phyloP scores from a whole-genome alignment of 2,113 vertebrate species.

The human region DNA sequence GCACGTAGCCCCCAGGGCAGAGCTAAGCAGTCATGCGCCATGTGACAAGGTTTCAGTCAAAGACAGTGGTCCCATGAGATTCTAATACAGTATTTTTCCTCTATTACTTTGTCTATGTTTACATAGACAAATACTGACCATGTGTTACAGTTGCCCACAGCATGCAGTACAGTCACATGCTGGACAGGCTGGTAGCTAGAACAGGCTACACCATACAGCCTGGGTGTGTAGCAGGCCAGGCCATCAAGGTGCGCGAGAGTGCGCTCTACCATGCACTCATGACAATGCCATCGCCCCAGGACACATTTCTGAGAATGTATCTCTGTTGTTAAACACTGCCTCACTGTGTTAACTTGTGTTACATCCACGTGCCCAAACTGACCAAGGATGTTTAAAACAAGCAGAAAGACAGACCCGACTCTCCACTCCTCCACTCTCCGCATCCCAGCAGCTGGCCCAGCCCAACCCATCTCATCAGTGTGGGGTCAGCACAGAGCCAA shows the following conservation, averaged over 20 bases:
- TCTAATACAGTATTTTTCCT: background rate
- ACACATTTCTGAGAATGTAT: background rate
- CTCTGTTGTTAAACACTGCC: background rate
- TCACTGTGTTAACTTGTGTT: background rate
- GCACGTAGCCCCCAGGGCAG: rapidly evolving
- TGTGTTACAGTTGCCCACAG: background rate
- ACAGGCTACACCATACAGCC: background rate
- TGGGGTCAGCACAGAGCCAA: rapidly evolving
- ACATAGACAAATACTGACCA: background rate
- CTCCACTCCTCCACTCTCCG: rapidly evolving
- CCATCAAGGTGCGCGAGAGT: background rate
- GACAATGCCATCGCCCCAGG: background rate
- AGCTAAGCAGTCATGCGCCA: background rate
- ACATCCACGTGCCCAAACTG: background rate
- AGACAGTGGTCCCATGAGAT: background rate
- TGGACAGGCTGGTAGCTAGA: background rate
- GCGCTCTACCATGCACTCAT: background rate
- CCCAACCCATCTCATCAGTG: rapidly evolving
- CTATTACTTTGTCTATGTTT: background rate
- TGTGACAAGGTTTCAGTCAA: background rate
- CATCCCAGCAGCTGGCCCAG: rapidly evolving
- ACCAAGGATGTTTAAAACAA: rapidly evolving
- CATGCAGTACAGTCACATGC: background rate
- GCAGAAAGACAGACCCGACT: background rate
- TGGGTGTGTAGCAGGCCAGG: background rate